phyloP scores from a whole-genome alignment of 2,888 invertebrate genomes.

The Diplazon laetatorius region DNA sequence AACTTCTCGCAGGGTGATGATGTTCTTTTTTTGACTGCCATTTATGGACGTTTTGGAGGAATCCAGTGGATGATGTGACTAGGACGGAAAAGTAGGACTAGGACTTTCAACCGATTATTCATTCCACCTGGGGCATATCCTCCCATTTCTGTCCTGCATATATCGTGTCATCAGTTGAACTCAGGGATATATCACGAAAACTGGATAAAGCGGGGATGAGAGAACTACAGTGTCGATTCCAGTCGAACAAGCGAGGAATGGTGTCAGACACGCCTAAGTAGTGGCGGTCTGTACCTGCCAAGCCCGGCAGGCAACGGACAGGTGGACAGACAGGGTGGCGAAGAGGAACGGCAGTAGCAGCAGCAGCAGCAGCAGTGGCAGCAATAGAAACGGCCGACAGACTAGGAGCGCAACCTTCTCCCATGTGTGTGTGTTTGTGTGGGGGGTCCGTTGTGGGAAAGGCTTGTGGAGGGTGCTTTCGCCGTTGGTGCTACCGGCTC shows the following conservation, averaged over 20 bases:
- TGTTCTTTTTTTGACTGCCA: too few relatives aligned
- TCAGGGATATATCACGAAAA: too few relatives aligned
- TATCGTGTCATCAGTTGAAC: too few relatives aligned
- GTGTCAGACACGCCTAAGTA: constrained; percentile 53
- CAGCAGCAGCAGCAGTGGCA: too few relatives aligned
- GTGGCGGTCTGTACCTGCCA: constrained; percentile 46
- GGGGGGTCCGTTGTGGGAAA: constrained; percentile 30
- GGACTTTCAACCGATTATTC: too few relatives aligned
- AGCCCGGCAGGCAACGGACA: constrained; percentile 56
- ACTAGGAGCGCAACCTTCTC: neutral
- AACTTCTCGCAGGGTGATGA: too few relatives aligned
- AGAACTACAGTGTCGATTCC: constrained; percentile 32
- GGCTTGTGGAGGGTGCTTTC: constrained; percentile 31
- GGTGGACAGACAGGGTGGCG: constrained; percentile 47
- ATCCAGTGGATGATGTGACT: too few relatives aligned
- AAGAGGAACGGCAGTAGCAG: constrained; percentile 9
- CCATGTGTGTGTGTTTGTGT: neutral
- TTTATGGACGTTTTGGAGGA: too few relatives aligned
- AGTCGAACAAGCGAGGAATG: constrained; percentile 45
- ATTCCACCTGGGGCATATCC: too few relatives aligned
- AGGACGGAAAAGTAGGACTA: too few relatives aligned
- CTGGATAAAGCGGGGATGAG: too few relatives aligned
- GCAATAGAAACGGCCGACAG: constrained; percentile 6
- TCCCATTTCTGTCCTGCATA: too few relatives aligned
- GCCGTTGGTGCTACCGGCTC: constrained; percentile 2